These are phyloP conservation scores for Kryptolebias marmoratus DNA, from an alignment of 2,113 vertebrate genomes.

Conservation along the genomic window DNA sequence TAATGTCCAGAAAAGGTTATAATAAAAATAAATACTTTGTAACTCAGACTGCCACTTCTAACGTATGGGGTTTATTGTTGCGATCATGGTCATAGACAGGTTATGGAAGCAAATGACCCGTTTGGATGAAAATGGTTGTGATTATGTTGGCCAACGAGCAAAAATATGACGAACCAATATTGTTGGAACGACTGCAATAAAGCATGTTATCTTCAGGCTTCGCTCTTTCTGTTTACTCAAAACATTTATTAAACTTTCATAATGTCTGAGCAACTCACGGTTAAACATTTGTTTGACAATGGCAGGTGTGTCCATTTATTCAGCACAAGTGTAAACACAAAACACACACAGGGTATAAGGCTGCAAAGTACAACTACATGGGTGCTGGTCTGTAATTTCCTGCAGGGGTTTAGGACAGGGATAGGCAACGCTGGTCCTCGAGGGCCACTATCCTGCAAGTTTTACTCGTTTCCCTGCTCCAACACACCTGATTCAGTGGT, in stretches of 20 bases:
- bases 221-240: conserved; percentile 24
- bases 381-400: not conserved
- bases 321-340: not conserved
- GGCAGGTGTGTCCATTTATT: not conserved
- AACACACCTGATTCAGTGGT: no score
- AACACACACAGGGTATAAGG: not conserved
- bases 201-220: not conserved
- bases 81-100: not conserved
- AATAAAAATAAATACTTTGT: conserved; percentile 20
- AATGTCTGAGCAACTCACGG: no score
- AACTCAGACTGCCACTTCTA: not conserved
- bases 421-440: no score
- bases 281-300: not conserved
- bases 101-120: not conserved
- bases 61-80: not conserved
- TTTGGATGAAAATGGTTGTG: not conserved
- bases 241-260: not conserved
- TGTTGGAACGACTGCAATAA: conserved; percentile 7
- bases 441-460: no score
- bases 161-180: conserved; percentile 1
- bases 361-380: not conserved
- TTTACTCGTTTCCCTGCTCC: no score
- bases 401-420: no score
- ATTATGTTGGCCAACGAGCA: not conserved
- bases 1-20: conserved; percentile 28